A percentile compares a stretch with the other conserved stretches of the same genome.
These are phyloP conservation scores for Mesoligia furuncula DNA, from an alignment of 2,888 invertebrate genomes.

Conservation along the genomic window DNA sequence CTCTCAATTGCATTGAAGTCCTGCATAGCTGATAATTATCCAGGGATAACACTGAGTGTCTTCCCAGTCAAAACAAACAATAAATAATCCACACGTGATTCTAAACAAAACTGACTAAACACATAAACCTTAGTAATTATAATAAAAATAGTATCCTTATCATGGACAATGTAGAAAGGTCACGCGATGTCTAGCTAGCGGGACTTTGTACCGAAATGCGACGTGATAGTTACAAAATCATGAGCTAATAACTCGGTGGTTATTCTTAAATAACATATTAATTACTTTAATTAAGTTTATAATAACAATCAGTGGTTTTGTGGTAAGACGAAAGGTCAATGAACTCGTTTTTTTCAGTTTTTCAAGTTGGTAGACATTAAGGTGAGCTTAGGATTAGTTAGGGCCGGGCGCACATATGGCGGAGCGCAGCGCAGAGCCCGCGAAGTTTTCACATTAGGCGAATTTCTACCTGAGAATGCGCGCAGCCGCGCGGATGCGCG, in stretches of 20 bases:
- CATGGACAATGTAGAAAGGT: constrained; percentile 22
- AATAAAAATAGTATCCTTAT: constrained; percentile 27
- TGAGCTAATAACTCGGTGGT: neutral
- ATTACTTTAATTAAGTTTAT: constrained; percentile 8
- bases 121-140: neutral
- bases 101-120: neutral
- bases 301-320: neutral
- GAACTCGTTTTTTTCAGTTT: neutral
- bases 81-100: neutral
- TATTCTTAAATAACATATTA: constrained; percentile 8
- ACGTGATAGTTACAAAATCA: constrained; percentile 17
- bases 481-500: too few relatives aligned
- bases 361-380: neutral
- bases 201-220: constrained; percentile 31
- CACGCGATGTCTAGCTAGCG: constrained; percentile 9
- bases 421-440: too few relatives aligned
- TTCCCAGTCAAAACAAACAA: neutral
- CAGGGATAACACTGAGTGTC: neutral
- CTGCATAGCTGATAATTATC: neutral
- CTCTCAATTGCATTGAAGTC: neutral
- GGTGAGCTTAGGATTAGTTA: neutral
- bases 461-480: too few relatives aligned
- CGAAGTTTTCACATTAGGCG: too few relatives aligned
- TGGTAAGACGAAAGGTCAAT: neutral
- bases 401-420: too few relatives aligned